Percentiles rank a stretch among this genome's conserved stretches.
These are phyloP conservation scores for Psettodes erumei DNA, from an alignment of 2,113 vertebrate species.

Conservation along the genomic window DNA sequence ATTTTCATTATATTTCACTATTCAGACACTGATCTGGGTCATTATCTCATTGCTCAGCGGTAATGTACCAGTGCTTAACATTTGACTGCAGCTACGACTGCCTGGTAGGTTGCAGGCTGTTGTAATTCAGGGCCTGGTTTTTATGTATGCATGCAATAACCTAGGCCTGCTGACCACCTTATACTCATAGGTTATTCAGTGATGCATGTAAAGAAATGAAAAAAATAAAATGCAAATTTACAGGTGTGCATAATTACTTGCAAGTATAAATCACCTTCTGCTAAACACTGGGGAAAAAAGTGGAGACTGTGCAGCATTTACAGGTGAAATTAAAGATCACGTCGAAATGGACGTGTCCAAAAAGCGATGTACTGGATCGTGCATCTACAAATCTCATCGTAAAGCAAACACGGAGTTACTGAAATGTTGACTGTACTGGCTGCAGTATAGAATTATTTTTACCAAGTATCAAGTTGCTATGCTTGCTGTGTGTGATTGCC, in stretches of 20 bases:
- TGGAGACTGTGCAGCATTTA: neutral
- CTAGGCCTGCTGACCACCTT: neutral
- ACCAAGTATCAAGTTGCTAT: neutral
- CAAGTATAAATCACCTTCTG: constrained; percentile 17
- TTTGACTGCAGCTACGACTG: constrained; percentile 7
- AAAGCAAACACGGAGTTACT: neutral
- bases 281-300: constrained; percentile 20
- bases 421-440: neutral
- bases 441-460: constrained; percentile 6
- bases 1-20: no score
- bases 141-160: neutral
- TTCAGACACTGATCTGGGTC: no score
- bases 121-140: constrained; percentile 2
- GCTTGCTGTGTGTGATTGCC: neutral
- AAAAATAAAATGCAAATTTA: neutral
- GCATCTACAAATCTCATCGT: neutral
- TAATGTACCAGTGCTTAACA: neutral
- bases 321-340: neutral
- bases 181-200: neutral
- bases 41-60: no score
- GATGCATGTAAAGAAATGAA: neutral
- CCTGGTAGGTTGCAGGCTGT: neutral
- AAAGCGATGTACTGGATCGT: neutral
- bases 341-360: neutral
- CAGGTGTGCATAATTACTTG: constrained; percentile 28